Conservation (phyloP, 2,888 invertebrate genomes). For the Amiota minor region DNA sequence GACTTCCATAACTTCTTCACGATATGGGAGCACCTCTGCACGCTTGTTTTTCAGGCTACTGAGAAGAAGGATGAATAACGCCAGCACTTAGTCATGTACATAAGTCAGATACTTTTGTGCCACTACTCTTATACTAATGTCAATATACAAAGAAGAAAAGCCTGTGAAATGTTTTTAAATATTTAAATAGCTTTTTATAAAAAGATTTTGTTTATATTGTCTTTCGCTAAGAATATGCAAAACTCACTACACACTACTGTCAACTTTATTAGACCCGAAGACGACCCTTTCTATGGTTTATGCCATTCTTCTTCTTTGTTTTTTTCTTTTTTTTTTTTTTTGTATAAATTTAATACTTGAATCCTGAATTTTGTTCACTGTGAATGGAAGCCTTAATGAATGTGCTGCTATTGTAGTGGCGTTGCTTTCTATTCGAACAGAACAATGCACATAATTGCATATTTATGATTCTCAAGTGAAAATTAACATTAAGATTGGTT, state of each 20-base stretch:
- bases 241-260: neutral
- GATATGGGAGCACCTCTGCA: too few species aligned
- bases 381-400: too few species aligned
- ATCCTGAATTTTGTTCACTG: too few species aligned
- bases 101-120: too few species aligned
- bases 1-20: too few species aligned
- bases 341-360: too few species aligned
- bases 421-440: neutral
- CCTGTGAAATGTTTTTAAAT: constrained; percentile 46
- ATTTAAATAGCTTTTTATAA: constrained; percentile 62
- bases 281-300: neutral
- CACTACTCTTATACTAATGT: neutral
- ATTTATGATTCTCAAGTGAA: constrained; percentile 45
- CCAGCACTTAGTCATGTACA: too few species aligned
- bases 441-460: constrained; percentile 58
- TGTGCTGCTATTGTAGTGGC: too few species aligned
- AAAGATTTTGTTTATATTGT: constrained; percentile 58
- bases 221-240: constrained; percentile 15
- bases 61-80: too few species aligned
- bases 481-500: constrained; percentile 26
- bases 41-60: too few species aligned
- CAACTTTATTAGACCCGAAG: neutral
- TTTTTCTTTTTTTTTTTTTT: neutral
- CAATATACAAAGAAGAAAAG: neutral
- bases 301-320: neutral